A percentile compares a stretch with the other conserved stretches of the same genome.
phyloP scores from a whole-genome alignment of 2,113 vertebrate species.

The Merops nubicus region DNA sequence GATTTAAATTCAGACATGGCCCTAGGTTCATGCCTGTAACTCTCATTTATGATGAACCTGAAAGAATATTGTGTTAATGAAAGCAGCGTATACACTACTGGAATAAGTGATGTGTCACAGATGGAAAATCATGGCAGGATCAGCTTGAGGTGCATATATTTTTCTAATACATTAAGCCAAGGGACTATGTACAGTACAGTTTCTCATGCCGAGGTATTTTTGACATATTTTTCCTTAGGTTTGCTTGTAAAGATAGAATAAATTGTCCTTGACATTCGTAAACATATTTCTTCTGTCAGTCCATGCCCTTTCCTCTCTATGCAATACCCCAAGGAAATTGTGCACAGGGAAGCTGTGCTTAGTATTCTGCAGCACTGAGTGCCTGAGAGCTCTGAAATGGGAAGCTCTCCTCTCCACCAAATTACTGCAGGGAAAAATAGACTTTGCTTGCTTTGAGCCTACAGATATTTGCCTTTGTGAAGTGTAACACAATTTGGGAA shows the following conservation, averaged over 20 bases:
- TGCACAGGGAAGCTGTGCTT: neutral
- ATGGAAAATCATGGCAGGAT: neutral
- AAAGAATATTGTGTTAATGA: conserved; percentile 2
- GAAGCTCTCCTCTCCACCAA: neutral
- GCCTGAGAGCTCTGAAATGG: neutral
- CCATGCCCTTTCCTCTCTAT: neutral
- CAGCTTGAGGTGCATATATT: conserved; percentile 1
- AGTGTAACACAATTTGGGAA: neutral
- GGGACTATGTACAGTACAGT: neutral
- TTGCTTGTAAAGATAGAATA: conserved; percentile 22
- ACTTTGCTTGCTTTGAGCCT: neutral
- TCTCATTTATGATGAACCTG: neutral
- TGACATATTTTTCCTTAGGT: conserved; percentile 10
- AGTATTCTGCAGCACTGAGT: neutral
- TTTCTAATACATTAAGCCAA: conserved; percentile 9
- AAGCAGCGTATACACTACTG: neutral
- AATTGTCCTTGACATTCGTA: neutral
- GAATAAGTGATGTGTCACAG: conserved; percentile 2
- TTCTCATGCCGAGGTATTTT: conserved; percentile 6
- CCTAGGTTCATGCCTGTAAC: neutral
- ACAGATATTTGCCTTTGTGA: neutral
- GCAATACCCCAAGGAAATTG: neutral
- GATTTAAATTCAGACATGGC: conserved; percentile 9
- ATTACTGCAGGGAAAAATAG: conserved; percentile 3
- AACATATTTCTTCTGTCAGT: conserved; percentile 4